Base-by-base conservation (phyloP, 2,888 invertebrate genomes). In the Synanthedon andrenaeformis region DNA sequence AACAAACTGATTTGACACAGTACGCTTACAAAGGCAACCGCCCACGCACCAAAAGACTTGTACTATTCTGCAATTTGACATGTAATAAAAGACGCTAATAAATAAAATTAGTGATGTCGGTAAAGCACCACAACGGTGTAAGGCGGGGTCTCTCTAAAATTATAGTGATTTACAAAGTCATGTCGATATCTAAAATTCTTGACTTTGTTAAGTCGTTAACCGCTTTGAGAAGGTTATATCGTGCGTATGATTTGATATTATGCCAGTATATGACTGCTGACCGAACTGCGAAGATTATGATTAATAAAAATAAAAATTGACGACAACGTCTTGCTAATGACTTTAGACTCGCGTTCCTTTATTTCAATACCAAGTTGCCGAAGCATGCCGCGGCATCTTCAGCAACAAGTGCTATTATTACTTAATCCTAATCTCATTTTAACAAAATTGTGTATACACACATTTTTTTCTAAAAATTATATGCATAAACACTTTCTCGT, bases 41-140 rank as follows among this genome's bases (percentile, higher is more conserved):
- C 78, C 76, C 67, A 72, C 67, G 53, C 55, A 55, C 65, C 59
- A 55, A 67, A 64, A 67, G 62, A 64, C 28, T 59, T 55, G 62
- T 64, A 68, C 71, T 67, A 75, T 76, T 74, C 75, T 73, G 75
- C 79, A 80, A 79, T 79, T 74, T 76, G 74, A 78, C 76, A 69
- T 62, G 63, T 72, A 64, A 70, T 78, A 82, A 84, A 80, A 76
- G 72, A 66, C 52, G 69, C 71, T 77, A 84, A 85, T 85, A 85
- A 86, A 86, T 85, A 79, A 85, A 84, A 83, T 84, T 82, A 78
- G 76, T 72, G 69, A 69, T 76, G 68, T 69, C 65, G 59, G 65
- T 54, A 67, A 64, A 73, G 69, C 51, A 64, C 76, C 77, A 75
- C 65, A n/a, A 11, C 61, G 57, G 55, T 54, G 54, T 58, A 45